A percentile compares a stretch with the other conserved stretches of the same genome.
Conservation (phyloP, 2,888 invertebrate species). For the Isotomurus palustris region DNA sequence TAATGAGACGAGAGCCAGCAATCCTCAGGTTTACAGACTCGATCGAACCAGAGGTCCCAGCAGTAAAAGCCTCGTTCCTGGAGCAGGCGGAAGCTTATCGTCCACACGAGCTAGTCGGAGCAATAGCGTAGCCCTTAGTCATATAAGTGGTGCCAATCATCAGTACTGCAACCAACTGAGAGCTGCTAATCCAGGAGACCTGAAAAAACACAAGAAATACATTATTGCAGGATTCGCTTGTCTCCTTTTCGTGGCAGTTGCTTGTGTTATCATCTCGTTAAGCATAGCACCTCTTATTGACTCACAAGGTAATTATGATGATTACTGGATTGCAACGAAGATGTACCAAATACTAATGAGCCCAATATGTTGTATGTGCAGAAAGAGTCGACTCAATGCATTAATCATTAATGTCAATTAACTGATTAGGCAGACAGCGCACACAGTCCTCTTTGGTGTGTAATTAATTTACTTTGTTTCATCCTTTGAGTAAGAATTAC, state of each 20-base stretch:
- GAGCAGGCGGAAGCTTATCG: background rate
- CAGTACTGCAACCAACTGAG: background rate
- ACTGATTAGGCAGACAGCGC: too few species aligned
- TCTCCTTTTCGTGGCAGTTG: slow-evolving; percentile 15
- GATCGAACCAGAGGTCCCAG: background rate
- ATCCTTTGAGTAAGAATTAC: too few species aligned
- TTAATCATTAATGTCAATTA: too few species aligned
- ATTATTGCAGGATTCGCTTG: slow-evolving; percentile 12
- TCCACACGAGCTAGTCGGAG: slow-evolving; percentile 1
- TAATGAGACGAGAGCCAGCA: too few species aligned
- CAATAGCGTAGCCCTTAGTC: slow-evolving; percentile 4
- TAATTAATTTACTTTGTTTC: too few species aligned
- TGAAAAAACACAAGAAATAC: background rate
- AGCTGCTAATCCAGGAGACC: background rate
- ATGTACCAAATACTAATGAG: too few species aligned
- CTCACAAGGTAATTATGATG: background rate
- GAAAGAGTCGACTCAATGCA: too few species aligned
- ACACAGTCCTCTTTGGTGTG: too few species aligned
- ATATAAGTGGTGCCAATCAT: background rate
- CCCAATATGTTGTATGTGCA: too few species aligned
- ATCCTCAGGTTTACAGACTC: background rate
- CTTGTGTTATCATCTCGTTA: slow-evolving; percentile 16
- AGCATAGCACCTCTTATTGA: slow-evolving; percentile 4
- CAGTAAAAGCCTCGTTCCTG: background rate
- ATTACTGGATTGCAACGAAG: too few species aligned